Evolutionary conservation across 1,140 invertebrate genomes (phyloP).

Genomic region (Neelides sp.): DNA sequence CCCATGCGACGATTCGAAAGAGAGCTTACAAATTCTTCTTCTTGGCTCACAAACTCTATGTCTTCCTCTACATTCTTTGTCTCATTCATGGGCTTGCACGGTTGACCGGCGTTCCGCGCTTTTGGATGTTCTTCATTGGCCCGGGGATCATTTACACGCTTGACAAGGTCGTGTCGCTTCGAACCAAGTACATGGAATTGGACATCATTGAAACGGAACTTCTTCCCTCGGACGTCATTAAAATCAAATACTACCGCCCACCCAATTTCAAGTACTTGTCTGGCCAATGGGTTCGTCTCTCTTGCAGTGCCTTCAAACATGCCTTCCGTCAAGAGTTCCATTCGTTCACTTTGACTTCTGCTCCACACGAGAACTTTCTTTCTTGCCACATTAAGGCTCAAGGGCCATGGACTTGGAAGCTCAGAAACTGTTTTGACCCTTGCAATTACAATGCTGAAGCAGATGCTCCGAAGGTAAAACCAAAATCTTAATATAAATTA

Average conservation of each 20-base stretch:
- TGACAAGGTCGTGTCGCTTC: conserved; percentile 81
- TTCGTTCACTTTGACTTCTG: conserved; percentile 94
- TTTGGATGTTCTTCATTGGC: conserved; percentile 91
- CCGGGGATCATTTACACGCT: conserved; percentile 80
- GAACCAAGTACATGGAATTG: conserved; percentile 84
- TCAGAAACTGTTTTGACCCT: conserved; percentile 92
- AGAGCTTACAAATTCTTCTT: conserved; percentile 95
- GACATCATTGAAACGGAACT: conserved; percentile 91
- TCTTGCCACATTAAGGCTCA: conserved; percentile 97
- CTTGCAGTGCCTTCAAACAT: conserved; percentile 82
- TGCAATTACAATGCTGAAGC: conserved; percentile 80
- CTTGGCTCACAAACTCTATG: conserved; percentile 88
- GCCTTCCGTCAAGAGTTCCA: conserved; percentile 93
- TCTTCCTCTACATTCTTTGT: conserved; percentile 75
- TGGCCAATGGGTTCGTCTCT: conserved; percentile 72
- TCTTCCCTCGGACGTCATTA: conserved; percentile 87
- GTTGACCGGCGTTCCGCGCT: conserved; percentile 78
- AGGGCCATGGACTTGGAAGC: conserved; percentile 98
- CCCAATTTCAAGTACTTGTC: conserved; percentile 94
- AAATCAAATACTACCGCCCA: conserved; percentile 83
- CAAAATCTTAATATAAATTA: not conserved
- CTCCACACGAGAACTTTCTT: conserved; percentile 92
- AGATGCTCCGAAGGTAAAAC: conserved; percentile 54
- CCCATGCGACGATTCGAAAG: conserved; percentile 83
- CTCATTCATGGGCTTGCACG: conserved; percentile 89